phyloP scores from a whole-genome alignment of 1,140 invertebrate genomes.

The Copidosoma floridanum region DNA sequence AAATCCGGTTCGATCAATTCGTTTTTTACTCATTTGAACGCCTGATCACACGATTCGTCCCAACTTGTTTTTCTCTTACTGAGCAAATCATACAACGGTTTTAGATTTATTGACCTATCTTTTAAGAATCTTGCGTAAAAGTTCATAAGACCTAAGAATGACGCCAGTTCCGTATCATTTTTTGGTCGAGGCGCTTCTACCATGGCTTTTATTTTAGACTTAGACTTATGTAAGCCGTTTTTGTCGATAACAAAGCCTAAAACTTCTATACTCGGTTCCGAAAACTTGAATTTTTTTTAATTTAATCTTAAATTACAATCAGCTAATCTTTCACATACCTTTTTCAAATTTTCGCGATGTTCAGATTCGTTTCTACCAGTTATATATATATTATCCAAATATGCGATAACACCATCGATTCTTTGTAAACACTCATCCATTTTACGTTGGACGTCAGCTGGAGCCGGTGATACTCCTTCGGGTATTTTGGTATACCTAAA shows the following conservation, averaged over 20 bases:
- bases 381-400: too few relatives aligned
- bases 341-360: constrained; percentile 25
- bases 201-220: neutral
- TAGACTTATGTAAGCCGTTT: neutral
- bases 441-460: too few relatives aligned
- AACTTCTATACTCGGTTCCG: too few relatives aligned
- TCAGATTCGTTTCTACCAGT: too few relatives aligned
- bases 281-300: neutral
- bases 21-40: constrained; percentile 23
- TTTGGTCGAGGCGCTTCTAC: neutral
- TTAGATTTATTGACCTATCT: neutral
- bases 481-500: too few relatives aligned
- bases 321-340: neutral
- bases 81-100: constrained; percentile 31
- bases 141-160: neutral
- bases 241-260: neutral
- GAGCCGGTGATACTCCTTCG: too few relatives aligned
- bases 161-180: neutral
- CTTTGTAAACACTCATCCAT: constrained; percentile 45
- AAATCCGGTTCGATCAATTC: too few relatives aligned
- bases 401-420: constrained; percentile 24
- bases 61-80: constrained; percentile 3
- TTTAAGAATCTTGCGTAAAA: neutral
- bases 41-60: constrained; percentile 9
- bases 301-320: neutral